These are phyloP conservation scores for Caenorhabditis sulstoni DNA, from an alignment of 2,888 invertebrate genomes.

Conservation along the genomic window DNA sequence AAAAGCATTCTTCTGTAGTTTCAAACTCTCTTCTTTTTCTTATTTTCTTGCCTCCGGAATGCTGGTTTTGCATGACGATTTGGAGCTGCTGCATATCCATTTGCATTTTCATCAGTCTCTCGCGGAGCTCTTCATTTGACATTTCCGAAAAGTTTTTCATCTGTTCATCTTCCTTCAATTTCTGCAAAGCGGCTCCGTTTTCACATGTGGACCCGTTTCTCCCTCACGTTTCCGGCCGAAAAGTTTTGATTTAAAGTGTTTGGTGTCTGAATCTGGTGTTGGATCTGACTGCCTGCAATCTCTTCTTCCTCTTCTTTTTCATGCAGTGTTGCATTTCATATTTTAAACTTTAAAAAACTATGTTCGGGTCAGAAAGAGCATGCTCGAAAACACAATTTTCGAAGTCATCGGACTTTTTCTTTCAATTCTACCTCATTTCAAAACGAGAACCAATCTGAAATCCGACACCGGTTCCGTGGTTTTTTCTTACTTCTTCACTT, in stretches of 20 bases:
- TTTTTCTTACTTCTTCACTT: background rate
- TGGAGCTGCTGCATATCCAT: constrained; percentile 60
- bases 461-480: constrained; percentile 16
- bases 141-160: constrained; percentile 52
- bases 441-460: constrained; percentile 42
- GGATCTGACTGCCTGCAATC: constrained; percentile 8
- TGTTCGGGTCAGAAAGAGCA: constrained; percentile 5
- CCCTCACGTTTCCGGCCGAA: constrained; percentile 28
- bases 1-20: constrained; percentile 6
- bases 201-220: constrained; percentile 20
- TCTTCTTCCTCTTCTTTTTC: background rate
- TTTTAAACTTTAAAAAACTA: constrained; percentile 1
- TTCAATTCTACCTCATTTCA: background rate
- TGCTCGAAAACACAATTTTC: constrained; percentile 2
- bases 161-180: constrained; percentile 20
- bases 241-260: constrained; percentile 24
- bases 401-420: background rate
- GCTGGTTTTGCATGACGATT: constrained; percentile 50
- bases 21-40: constrained; percentile 13
- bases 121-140: constrained; percentile 60
- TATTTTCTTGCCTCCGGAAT: constrained; percentile 16
- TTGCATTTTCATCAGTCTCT: constrained; percentile 51
- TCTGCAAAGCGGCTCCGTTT: constrained; percentile 7
- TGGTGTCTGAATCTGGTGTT: constrained; percentile 29
- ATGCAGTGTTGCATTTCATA: no score